Conservation (phyloP, 2,797 vertebrate genomes). For the Parauchenoglanis ngamensis region DNA sequence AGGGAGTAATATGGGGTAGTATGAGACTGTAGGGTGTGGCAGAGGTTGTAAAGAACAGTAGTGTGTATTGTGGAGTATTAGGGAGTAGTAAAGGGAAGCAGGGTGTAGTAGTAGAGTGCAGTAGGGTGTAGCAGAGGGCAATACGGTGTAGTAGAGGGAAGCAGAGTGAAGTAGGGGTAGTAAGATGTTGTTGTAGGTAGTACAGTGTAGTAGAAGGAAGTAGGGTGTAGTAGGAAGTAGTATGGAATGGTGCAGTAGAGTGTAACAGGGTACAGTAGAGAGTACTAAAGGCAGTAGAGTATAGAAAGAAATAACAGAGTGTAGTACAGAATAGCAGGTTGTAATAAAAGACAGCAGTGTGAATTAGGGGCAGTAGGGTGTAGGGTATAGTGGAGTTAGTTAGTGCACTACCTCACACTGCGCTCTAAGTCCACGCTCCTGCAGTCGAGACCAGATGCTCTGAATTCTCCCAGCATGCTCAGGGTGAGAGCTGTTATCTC, state of each 20-base stretch:
- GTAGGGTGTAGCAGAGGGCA: neutral
- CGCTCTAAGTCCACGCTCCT: slow-evolving; percentile 88
- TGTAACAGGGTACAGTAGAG: neutral
- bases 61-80: neutral
- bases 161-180: neutral
- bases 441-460: slow-evolving; percentile 96
- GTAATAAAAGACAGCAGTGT: neutral
- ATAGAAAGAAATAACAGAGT: neutral
- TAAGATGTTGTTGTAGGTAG: too few species aligned
- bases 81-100: neutral
- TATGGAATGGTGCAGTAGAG: neutral
- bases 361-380: neutral
- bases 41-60: neutral
- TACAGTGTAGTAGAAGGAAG: neutral
- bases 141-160: neutral
- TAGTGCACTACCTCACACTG: slow-evolving; percentile 86
- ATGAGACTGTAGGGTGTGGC: neutral
- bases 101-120: neutral
- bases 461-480: slow-evolving; percentile 97
- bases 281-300: too few species aligned
- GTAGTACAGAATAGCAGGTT: neutral
- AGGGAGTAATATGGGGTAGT: neutral
- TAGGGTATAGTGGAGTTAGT: neutral
- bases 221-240: neutral
- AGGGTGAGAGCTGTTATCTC: slow-evolving; percentile 94